These are phyloP conservation scores for Schizopygopsis malacanthus DNA, from an alignment of 2,797 vertebrate species.

Conservation along the genomic window DNA sequence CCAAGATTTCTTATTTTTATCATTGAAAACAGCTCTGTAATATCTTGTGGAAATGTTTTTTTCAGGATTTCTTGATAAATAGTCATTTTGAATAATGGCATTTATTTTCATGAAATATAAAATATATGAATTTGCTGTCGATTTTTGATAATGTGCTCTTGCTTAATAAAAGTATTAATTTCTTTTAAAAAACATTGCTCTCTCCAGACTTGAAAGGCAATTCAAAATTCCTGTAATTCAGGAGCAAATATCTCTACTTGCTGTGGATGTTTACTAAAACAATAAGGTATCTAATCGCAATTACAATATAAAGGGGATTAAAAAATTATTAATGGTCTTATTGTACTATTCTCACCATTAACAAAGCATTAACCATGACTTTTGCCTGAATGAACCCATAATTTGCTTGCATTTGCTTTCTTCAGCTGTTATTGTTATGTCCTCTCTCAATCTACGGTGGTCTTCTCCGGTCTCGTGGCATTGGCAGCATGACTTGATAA, in stretches of 20 bases:
- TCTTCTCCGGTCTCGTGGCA: conserved; percentile 35
- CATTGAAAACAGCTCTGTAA: not conserved
- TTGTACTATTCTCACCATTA: not conserved
- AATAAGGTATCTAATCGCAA: not conserved
- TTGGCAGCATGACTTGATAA: conserved; percentile 19
- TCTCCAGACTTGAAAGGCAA: not conserved
- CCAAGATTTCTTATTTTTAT: not conserved
- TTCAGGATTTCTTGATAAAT: not conserved
- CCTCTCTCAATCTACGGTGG: not conserved
- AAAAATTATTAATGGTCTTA: too few species aligned
- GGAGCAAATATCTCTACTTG: not conserved
- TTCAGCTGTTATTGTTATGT: not conserved
- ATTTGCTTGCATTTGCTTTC: not conserved
- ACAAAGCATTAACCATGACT: not conserved
- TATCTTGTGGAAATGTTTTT: not conserved
- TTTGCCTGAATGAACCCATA: not conserved
- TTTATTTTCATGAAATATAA: not conserved
- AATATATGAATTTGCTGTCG: not conserved
- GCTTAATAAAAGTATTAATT: not conserved
- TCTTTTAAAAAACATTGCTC: not conserved
- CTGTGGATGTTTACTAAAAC: not conserved
- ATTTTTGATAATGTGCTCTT: not conserved
- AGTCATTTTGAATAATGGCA: too few species aligned
- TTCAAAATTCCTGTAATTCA: not conserved
- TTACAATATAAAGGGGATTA: not conserved